phyloP scores from a whole-genome alignment of 2,113 vertebrate species.

The Meleagris gallopavo region DNA sequence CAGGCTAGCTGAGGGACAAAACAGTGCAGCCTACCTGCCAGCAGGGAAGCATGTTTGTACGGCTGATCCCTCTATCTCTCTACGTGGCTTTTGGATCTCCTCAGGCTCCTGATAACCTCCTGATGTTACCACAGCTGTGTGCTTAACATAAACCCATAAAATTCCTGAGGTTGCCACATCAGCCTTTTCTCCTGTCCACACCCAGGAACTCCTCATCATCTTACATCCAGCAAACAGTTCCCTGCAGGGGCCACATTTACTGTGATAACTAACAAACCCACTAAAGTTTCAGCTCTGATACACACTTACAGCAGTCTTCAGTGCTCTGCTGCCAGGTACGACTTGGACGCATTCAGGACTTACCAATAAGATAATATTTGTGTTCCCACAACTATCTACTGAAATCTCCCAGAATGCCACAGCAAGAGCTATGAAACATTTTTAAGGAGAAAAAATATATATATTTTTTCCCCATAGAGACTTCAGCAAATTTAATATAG shows the following conservation, averaged over 20 bases:
- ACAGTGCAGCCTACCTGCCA: slow-evolving; percentile 11
- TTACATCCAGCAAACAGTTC: slow-evolving; percentile 24
- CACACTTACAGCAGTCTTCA: background rate
- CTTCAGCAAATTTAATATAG: background rate
- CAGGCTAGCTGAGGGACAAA: background rate
- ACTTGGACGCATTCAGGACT: background rate
- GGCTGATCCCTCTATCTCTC: background rate
- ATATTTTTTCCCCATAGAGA: background rate
- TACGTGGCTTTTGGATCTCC: slow-evolving; percentile 33
- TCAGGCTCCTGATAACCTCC: slow-evolving; percentile 31
- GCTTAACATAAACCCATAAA: slow-evolving; percentile 40
- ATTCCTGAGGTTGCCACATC: slow-evolving; percentile 47
- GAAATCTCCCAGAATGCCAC: background rate
- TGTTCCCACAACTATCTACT: background rate
- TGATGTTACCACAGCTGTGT: slow-evolving; percentile 21
- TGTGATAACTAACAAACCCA: slow-evolving; percentile 21
- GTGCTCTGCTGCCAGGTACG: background rate
- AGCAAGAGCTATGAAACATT: background rate
- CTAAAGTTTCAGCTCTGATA: background rate
- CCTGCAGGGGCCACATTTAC: background rate
- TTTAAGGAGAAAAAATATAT: background rate
- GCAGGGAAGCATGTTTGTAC: background rate
- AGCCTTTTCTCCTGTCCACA: slow-evolving; percentile 15
- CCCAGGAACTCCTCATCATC: slow-evolving; percentile 32
- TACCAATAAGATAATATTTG: slow-evolving; percentile 22